phyloP scores from a whole-genome alignment of 1,140 invertebrate genomes.

The Palaemon carinicauda region DNA sequence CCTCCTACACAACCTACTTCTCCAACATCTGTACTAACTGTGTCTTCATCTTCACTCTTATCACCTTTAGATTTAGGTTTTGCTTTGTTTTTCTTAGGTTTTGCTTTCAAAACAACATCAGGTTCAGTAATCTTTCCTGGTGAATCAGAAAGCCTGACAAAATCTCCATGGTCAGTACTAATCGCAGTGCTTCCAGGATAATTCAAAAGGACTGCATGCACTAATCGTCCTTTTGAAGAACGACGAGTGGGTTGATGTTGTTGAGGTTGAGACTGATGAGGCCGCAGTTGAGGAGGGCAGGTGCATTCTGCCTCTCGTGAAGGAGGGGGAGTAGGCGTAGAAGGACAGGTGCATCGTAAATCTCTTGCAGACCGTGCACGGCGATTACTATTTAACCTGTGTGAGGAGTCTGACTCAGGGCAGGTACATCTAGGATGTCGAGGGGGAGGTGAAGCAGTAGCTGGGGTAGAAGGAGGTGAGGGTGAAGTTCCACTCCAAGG shows the following conservation, averaged over 20 bases:
- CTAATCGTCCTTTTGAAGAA: conserved; percentile 24
- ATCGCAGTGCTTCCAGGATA: conserved; percentile 45
- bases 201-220: conserved; percentile 44
- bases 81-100: not conserved
- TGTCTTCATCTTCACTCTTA: not conserved
- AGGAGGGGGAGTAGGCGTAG: conserved; percentile 12
- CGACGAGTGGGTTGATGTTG: not conserved
- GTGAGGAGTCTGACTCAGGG: conserved; percentile 21
- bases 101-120: not conserved
- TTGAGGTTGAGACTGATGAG: not conserved
- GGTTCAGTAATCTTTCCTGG: conserved; percentile 14
- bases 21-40: conserved; percentile 1
- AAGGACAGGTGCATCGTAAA: conserved; percentile 32
- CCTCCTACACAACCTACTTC: not conserved
- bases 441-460: conserved; percentile 38
- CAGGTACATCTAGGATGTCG: conserved; percentile 48
- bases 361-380: conserved; percentile 27
- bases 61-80: not conserved
- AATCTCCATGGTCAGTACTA: conserved; percentile 47
- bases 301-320: conserved; percentile 25
- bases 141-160: conserved; percentile 32
- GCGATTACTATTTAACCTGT: not conserved
- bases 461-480: conserved; percentile 39
- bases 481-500: conserved; percentile 39
- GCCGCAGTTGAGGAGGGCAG: conserved; percentile 20